Base-by-base conservation (phyloP, 2,113 vertebrate genomes). In the Ornithorhynchus anatinus region DNA sequence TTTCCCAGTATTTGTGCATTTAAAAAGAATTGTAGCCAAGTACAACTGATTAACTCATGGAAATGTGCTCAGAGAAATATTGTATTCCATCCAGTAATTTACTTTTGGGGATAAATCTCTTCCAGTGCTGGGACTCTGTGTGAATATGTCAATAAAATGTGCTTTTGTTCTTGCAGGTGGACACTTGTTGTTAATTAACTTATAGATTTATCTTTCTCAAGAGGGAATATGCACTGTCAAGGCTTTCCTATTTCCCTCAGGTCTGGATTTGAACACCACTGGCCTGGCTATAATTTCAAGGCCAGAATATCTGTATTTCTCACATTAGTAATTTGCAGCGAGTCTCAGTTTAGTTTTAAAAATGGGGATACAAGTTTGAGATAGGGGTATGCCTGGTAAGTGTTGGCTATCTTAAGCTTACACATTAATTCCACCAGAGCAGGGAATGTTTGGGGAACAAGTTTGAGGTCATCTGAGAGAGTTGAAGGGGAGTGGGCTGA, bases 101-200 rank as follows among this genome's bases (percentile, higher is more conserved):
- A n/a, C n/a, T n/a, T n/a, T n/a, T n/a, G n/a, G n/a, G n/a, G n/a
- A n/a, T n/a, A n/a, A n/a, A n/a, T n/a, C n/a, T n/a, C n/a, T n/a
- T n/a, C n/a, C n/a, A n/a, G n/a, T n/a, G n/a, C n/a, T n/a, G n/a
- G n/a, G n/a, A n/a, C n/a, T n/a, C n/a, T n/a, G n/a, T n/a, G n/a
- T n/a, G n/a, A n/a, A n/a, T 72, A 15, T 64, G 56, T 54, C 43
- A 58, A 45, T 72, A 57, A n/a, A 48, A 36, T 62, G 40, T 19
- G 50, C 15, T 44, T 17, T 33, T 29, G 8, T 63, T 40, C 3
- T 48, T 48, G 29, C 14, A 48, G 45, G 19, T 48, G 25, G 15
- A 48, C 25, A 32, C 50, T 63, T 63, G 23, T 32, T 63, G 38
- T 39, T 72, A 72, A 39, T 44, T 44, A 57, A 47, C 9, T 8